Evolutionary conservation across 2,113 vertebrate genomes (phyloP), one percentile per base, ranked within the genome.

Genomic region (Hepsetus odoe): DNA sequence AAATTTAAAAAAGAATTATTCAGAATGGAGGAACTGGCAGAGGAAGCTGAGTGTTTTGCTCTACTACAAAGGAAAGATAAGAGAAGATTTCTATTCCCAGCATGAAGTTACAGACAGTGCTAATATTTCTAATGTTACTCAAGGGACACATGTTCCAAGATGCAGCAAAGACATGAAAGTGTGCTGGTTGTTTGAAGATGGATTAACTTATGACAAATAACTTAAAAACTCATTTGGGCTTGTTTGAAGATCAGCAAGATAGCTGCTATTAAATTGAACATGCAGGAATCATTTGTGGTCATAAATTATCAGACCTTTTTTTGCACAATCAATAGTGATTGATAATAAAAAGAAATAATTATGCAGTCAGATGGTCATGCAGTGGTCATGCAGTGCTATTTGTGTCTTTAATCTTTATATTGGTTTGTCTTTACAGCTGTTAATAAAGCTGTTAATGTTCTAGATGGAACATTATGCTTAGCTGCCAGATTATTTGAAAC

Each of bases 161-260:
- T 4, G 26, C 26, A 74, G 49, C 55, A 59, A 22, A 18, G 20
- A 79, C 65, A 62, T 44, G 44, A 82, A 78, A 78, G 66, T 51
- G 32, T 22, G 32, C 26, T 18, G 66, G 82, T 80, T 87, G 56
- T 87, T 86, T 86, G 82, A 86, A 86, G 84, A 86, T 44, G 79
- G 85, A 88, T 88, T 86, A 86, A 64, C 44, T 10, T 55, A 44
- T 53, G 62, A 73, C 68, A 83, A n/a, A 84, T 66, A 71, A 64
- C 35, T 58, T 44, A 28, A 49, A 82, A 82, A 79, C 79, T 81
- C 33, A 10, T 84, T 86, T 80, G 66, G 77, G 70, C 80, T 74
- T 40, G 38, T 32, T 68, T 67, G 35, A 68, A 58, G 18, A 11
- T 38, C 49, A 51, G 49, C 49, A 51, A 20, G 49, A n/a, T 5